Conservation (phyloP, 2,888 invertebrate species). For the Plagiodera versicolora region DNA sequence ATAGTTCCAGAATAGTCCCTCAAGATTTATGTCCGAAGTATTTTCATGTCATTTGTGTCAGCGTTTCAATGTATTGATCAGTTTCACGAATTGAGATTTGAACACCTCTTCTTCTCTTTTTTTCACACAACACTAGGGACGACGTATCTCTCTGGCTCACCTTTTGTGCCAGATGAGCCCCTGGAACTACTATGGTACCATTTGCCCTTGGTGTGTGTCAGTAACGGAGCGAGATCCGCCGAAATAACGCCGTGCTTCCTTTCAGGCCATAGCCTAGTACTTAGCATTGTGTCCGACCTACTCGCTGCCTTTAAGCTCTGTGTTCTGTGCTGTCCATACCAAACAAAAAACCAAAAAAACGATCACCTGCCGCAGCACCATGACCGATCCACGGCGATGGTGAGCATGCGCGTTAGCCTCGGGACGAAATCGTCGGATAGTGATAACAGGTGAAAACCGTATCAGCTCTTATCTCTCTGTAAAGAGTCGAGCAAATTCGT, state of each 20-base stretch:
- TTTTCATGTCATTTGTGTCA: too few species aligned
- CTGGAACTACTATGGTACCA: constrained; percentile 2
- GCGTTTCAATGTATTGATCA: too few species aligned
- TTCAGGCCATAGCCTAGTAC: constrained; percentile 38
- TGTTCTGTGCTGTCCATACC: constrained; percentile 29
- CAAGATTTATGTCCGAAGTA: too few species aligned
- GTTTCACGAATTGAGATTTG: too few species aligned
- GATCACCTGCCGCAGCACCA: background rate
- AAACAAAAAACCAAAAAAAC: constrained; percentile 8
- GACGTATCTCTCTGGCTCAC: too few species aligned
- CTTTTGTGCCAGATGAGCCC: too few species aligned
- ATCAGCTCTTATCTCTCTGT: constrained; percentile 32
- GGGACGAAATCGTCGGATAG: constrained; percentile 31
- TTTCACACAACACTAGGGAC: too few species aligned
- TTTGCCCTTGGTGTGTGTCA: constrained; percentile 33
- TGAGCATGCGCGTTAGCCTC: constrained; percentile 27
- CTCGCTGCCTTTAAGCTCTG: constrained; percentile 31
- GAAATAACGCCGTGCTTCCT: constrained; percentile 35
- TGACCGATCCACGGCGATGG: constrained; percentile 25
- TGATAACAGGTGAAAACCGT: constrained; percentile 43
- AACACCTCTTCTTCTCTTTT: too few species aligned
- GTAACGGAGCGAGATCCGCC: constrained; percentile 19
- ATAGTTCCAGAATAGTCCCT: background rate
- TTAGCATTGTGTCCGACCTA: constrained; percentile 32
- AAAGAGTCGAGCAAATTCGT: constrained; percentile 14